phyloP scores from a whole-genome alignment of 1,140 invertebrate species.

The Doryteuthis pealeii region DNA sequence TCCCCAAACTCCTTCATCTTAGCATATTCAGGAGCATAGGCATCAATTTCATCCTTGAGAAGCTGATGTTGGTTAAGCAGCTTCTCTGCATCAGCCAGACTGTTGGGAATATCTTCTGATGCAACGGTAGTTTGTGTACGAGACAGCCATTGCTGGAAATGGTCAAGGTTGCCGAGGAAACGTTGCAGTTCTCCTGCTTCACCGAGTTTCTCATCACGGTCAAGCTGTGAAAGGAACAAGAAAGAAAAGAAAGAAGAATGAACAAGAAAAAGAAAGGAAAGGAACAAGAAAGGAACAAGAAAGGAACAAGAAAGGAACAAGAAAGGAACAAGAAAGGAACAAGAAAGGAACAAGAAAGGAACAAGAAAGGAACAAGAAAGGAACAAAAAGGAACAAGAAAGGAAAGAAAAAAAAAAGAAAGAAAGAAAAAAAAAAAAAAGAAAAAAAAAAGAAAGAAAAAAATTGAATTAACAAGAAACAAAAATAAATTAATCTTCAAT shows the following conservation, averaged over 20 bases:
- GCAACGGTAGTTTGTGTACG: constrained; percentile 95
- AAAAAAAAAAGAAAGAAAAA: neutral
- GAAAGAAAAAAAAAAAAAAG: neutral
- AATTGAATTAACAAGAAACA: too few species aligned
- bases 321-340: too few species aligned
- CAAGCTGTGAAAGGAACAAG: constrained; percentile 66
- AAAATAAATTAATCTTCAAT: too few species aligned
- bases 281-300: too few species aligned
- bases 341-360: too few species aligned
- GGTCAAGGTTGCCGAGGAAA: constrained; percentile 97
- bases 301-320: too few species aligned
- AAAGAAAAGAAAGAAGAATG: too few species aligned
- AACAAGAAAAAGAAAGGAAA: too few species aligned
- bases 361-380: too few species aligned
- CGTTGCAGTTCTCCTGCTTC: constrained; percentile 98
- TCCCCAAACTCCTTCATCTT: constrained; percentile 99
- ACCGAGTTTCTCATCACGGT: constrained; percentile 95
- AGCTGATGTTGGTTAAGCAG: constrained; percentile 93
- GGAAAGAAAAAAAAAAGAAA: too few species aligned
- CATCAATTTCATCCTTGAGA: constrained; percentile 98
- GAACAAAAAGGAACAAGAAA: too few species aligned
- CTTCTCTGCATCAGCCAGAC: constrained; percentile 94
- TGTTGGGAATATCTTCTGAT: constrained; percentile 96
- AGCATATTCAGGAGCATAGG: constrained; percentile 94
- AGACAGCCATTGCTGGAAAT: constrained; percentile 99